phyloP scores from a whole-genome alignment of 2,797 vertebrate species.

The Sternotherus odoratus region DNA sequence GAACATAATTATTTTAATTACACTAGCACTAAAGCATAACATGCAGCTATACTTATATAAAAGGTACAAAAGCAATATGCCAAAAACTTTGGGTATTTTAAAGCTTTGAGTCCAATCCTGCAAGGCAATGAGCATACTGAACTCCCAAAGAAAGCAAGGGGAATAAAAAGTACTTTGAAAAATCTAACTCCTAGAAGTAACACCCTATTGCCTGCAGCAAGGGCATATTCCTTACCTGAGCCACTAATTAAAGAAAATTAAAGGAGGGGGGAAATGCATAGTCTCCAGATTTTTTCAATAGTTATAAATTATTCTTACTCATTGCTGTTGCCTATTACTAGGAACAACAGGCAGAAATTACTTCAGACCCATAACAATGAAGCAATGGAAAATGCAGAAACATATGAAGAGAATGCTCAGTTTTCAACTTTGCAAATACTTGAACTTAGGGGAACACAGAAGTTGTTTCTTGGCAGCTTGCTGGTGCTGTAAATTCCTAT shows the following conservation, averaged over 20 bases:
- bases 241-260: background rate
- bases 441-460: conserved; percentile 54
- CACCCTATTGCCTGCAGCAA: background rate
- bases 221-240: background rate
- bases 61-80: background rate
- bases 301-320: conserved; percentile 31
- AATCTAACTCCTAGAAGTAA: background rate
- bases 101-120: background rate
- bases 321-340: background rate
- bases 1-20: background rate
- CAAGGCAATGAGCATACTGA: background rate
- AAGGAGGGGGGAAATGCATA: background rate
- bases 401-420: conserved; percentile 30
- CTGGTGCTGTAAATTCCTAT: conserved; percentile 39
- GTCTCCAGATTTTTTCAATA: background rate
- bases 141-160: background rate
- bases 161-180: background rate
- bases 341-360: conserved; percentile 35
- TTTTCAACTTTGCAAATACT: conserved; percentile 44
- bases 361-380: conserved; percentile 9
- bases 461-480: conserved; percentile 57
- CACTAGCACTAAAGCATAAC: background rate
- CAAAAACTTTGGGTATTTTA: background rate
- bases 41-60: conserved; percentile 12
- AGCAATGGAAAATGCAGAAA: conserved; percentile 47